phyloP scores from a whole-genome alignment of 2,888 invertebrate species.

The Brenthis ino region DNA sequence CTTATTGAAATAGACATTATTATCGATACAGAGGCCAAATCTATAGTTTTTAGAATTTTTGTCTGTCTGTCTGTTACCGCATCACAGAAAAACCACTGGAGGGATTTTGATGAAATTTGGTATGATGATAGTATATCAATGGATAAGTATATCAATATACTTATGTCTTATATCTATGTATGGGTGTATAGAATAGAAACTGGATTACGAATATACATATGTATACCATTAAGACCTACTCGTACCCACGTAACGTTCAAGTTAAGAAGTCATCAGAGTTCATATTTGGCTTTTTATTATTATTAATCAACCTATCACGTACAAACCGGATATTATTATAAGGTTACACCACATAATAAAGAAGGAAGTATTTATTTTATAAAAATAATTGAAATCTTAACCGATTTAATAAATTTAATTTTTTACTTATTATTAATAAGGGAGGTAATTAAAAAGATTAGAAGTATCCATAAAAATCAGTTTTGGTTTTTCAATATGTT shows the following conservation, averaged over 20 bases:
- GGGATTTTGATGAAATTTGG: too few relatives aligned
- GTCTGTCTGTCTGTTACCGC: too few relatives aligned
- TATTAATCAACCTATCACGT: slow-evolving; percentile 12
- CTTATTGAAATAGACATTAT: too few relatives aligned
- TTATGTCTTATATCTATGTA: too few relatives aligned
- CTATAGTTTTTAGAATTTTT: too few relatives aligned
- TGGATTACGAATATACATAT: too few relatives aligned
- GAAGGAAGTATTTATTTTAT: slow-evolving; percentile 12
- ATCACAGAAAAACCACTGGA: too few relatives aligned
- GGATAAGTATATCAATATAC: too few relatives aligned
- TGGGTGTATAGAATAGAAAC: too few relatives aligned
- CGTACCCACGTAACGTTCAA: not conserved
- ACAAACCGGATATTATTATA: slow-evolving; percentile 17
- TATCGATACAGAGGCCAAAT: too few relatives aligned
- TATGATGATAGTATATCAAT: too few relatives aligned
- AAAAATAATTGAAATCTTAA: slow-evolving; percentile 1
- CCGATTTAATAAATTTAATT: not conserved
- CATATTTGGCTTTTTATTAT: not conserved
- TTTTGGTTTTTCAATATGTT: not conserved
- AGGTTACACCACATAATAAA: slow-evolving; percentile 12
- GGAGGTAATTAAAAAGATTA: not conserved
- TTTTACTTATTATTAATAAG: not conserved
- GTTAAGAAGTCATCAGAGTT: slow-evolving; percentile 3
- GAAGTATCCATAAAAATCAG: not conserved
- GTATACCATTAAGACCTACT: not conserved